Conservation (phyloP, 2,113 vertebrate species). For the Oryzias javanicus region DNA sequence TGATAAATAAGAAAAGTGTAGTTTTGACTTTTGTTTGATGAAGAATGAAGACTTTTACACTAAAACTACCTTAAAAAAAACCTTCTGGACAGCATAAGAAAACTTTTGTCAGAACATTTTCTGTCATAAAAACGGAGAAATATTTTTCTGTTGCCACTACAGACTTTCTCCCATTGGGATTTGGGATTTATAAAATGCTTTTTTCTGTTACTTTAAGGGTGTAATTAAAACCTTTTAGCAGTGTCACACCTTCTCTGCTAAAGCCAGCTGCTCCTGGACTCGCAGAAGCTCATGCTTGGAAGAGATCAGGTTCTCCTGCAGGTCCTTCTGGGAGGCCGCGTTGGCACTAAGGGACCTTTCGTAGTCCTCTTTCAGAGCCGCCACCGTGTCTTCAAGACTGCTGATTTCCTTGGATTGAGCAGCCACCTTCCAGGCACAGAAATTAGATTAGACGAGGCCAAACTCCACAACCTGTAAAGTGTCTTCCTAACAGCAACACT, state of each 20-base stretch:
- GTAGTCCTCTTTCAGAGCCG: slow-evolving; percentile 85
- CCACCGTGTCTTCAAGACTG: slow-evolving; percentile 86
- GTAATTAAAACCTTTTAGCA: background rate
- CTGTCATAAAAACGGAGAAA: too few relatives aligned
- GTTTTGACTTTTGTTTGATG: too few relatives aligned
- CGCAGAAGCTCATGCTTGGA: slow-evolving; percentile 90
- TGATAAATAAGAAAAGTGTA: too few relatives aligned
- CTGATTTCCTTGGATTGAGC: slow-evolving; percentile 79
- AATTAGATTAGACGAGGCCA: background rate
- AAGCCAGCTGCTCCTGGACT: slow-evolving; percentile 87
- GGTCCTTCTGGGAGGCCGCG: slow-evolving; percentile 82
- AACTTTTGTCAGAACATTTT: too few relatives aligned
- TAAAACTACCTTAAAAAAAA: too few relatives aligned
- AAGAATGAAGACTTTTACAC: too few relatives aligned
- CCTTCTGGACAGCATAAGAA: too few relatives aligned
- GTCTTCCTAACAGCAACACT: background rate
- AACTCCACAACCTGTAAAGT: background rate
- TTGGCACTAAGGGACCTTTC: slow-evolving; percentile 83
- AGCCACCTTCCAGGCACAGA: slow-evolving; percentile 39
- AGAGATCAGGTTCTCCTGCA: slow-evolving; percentile 86
- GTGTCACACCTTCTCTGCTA: slow-evolving; percentile 88
- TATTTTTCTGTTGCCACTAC: too few relatives aligned
- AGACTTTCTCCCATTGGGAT: too few relatives aligned
- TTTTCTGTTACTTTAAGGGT: too few relatives aligned
- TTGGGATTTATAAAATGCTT: too few relatives aligned